These are phyloP conservation scores for Drosophila mercatorum DNA, from an alignment of 2,888 invertebrate species.

Conservation along the genomic window DNA sequence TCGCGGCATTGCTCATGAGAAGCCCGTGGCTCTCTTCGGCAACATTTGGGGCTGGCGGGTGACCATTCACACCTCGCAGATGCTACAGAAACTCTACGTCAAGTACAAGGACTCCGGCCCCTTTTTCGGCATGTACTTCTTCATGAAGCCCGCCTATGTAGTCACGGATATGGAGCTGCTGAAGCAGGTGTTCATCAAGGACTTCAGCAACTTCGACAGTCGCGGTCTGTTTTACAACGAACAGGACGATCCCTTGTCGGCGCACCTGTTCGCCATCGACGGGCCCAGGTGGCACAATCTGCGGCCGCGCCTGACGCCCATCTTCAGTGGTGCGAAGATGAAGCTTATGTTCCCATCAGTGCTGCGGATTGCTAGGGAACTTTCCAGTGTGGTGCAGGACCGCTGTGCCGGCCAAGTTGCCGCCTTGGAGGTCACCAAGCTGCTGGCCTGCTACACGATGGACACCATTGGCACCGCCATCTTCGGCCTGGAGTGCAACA, in stretches of 20 bases:
- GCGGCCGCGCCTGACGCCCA: slow-evolving; percentile 80
- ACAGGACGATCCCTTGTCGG: slow-evolving; percentile 82
- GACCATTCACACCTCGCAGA: slow-evolving; percentile 49
- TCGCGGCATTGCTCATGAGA: slow-evolving; percentile 61
- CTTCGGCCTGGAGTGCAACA: slow-evolving; percentile 85
- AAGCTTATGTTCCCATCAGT: slow-evolving; percentile 81
- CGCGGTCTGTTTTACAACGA: slow-evolving; percentile 80
- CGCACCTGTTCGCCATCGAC: slow-evolving; percentile 83
- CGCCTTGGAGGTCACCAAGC: slow-evolving; percentile 84
- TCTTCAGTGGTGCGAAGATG: slow-evolving; percentile 82
- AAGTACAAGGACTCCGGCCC: slow-evolving; percentile 74
- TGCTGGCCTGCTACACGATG: slow-evolving; percentile 85
- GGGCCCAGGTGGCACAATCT: slow-evolving; percentile 83
- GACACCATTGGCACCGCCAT: slow-evolving; percentile 86
- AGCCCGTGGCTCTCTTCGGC: slow-evolving; percentile 63
- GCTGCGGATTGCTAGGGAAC: slow-evolving; percentile 53
- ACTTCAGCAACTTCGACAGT: slow-evolving; percentile 80
- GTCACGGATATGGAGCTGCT: slow-evolving; percentile 76
- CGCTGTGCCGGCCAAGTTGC: neutral
- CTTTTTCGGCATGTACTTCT: slow-evolving; percentile 78
- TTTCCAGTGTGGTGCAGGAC: slow-evolving; percentile 52
- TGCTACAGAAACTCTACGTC: slow-evolving; percentile 59
- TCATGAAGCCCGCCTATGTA: slow-evolving; percentile 59
- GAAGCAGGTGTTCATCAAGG: slow-evolving; percentile 78
- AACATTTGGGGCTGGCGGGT: slow-evolving; percentile 56